A percentile compares a stretch with the other conserved stretches of the same genome.
Evolutionary conservation across 2,797 vertebrate genomes (phyloP).

Genomic region (Cheirogaleus major): DNA sequence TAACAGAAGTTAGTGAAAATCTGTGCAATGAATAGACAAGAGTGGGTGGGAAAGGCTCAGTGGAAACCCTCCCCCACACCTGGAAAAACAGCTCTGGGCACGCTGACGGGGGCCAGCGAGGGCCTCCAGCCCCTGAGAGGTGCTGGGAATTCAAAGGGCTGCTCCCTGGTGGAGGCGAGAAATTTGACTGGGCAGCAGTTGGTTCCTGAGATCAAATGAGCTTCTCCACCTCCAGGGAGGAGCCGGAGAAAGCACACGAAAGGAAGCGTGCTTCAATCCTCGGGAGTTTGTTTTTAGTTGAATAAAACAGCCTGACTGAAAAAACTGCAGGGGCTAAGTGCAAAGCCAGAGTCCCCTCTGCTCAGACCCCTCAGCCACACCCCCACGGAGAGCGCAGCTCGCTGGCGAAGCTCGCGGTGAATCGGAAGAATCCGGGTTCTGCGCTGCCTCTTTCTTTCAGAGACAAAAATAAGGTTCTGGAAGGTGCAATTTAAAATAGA

Average conservation of each 20-base stretch:
- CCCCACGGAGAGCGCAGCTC: neutral
- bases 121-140: fast-evolving
- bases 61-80: neutral
- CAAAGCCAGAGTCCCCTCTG: neutral
- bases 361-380: neutral
- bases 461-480: slow-evolving; percentile 82
- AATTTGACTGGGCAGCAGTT: neutral
- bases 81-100: neutral
- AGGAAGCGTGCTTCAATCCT: neutral
- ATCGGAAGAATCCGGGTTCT: slow-evolving; percentile 70
- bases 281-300: neutral
- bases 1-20: slow-evolving; percentile 6
- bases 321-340: neutral
- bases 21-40: neutral
- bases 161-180: neutral
- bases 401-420: neutral
- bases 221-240: neutral
- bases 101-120: neutral
- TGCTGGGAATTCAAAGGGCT: neutral
- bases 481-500: slow-evolving; percentile 84
- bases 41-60: neutral
- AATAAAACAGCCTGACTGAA: neutral
- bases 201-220: neutral
- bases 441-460: slow-evolving; percentile 66
- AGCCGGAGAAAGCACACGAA: neutral